Base-by-base conservation (phyloP, 2,888 invertebrate genomes). In the Drosophila nr. perissopoda region DNA sequence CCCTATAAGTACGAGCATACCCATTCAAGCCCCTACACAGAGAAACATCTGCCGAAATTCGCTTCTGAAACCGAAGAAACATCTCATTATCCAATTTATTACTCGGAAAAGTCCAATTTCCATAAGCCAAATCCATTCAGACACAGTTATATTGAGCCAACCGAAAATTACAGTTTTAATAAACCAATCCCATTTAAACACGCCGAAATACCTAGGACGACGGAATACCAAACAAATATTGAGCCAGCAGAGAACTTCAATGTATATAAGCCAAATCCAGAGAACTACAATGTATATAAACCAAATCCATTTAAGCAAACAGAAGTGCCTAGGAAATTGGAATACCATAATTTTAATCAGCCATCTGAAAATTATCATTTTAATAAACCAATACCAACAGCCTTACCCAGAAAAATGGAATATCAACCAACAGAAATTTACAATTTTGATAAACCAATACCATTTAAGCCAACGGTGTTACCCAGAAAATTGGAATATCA, bases 1-100 rank as follows among this genome's bases (percentile, higher is more conserved):
- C 94, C 95, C 1, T 94, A 94, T 48, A 92, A 88, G 68, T 90
- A 76, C 60, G 92, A 92, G 36, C 68, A 80, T 21, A 61, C 75
- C 2, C 38, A 58, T 33, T 49, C 48, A 1, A 90, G 77, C 67
- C 25, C 77, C 13, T 69, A 75, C 16, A 76, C 78, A 18, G 81
- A 82, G 4, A 70, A 66, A 18, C 77, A 86, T 33, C 66, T 69
- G 13, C 34, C 65, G 1, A 79, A 81, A 34, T 77, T 72, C 7
- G 64, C 51, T 27, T 48, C 56, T 11, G 70, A 72, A 33, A 11
- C 51, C 7, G 79, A 80, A 29, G 82, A 87, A 51, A 70, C 82
- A 16, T 76, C 75, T 27, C 57, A 69, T 57, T 69, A 74, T 42
- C 81, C 61, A 18, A 78, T 67, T 10, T 69, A 53, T 49, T 62